Evolutionary conservation across 2,888 invertebrate genomes (phyloP), one percentile per base, ranked within the genome.

Genomic region (Caenorhabditis afra): DNA sequence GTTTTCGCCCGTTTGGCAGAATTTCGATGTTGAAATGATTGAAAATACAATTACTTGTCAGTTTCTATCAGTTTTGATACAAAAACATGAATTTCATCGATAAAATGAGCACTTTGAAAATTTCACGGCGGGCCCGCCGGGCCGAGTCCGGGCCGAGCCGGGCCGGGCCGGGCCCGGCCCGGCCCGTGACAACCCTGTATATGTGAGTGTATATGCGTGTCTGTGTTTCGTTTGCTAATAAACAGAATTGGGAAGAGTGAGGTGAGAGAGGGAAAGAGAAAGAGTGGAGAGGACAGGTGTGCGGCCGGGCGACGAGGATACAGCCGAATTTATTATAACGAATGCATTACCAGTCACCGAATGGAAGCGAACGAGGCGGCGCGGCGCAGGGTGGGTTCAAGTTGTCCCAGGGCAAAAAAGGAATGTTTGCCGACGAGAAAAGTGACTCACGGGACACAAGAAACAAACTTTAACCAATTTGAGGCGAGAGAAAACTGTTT

Each of bases 261-360:
- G 22, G 71, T 55, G 55, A 49, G 67, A 67, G 58, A 18, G 58
- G 35, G 58, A 58, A 35, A 16, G 45, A 47, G 53, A 59, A 53
- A 41, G 68, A 68, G 55, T n/a, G n/a, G n/a, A n/a, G 70, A 62
- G 70, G 71, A 71, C 71, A 71, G 71, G 71, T 71, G 71, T 71
- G 62, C 71, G 71, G 61, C 47, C 49, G n/a, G 59, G 23, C 52
- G 52, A 47, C 66, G 55, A 55, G 66, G 66, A 66, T 66, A 47
- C 55, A 66, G 7, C 49, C 44, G 66, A 70, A 70, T 70, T 71
- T 44, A 71, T 71, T 71, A 71, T 64, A 62, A 71, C 49, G 62
- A 71, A 71, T 71, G 55, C 71, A 62, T 71, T 71, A 71, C 71
- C 49, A 71, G 62, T 62, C 55, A 55, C 53, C 68, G 68, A 61